Conservation (phyloP, 2,888 invertebrate genomes). For the Penaeus monodon region DNA sequence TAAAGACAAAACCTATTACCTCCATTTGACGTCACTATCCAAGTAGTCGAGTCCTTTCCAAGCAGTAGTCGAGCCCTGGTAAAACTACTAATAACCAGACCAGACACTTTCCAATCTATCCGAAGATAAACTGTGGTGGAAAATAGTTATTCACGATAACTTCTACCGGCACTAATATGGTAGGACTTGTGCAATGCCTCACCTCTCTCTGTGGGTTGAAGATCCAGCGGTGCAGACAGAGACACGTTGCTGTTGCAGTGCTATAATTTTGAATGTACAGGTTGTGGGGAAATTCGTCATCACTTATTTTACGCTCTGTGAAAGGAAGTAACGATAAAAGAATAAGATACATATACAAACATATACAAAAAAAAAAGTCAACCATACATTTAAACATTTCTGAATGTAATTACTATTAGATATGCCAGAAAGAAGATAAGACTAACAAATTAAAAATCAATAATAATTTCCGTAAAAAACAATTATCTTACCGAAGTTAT, state of each 20-base stretch:
- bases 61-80: too few relatives aligned
- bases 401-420: background rate
- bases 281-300: slow-evolving; percentile 95
- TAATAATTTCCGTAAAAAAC: too few relatives aligned
- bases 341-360: slow-evolving; percentile 14
- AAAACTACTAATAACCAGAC: too few relatives aligned
- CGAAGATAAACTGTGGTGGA: too few relatives aligned
- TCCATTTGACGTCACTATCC: too few relatives aligned
- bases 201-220: slow-evolving; percentile 77
- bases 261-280: slow-evolving; percentile 99
- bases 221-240: slow-evolving; percentile 89
- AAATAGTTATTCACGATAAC: too few relatives aligned
- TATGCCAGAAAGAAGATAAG: background rate
- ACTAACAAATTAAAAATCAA: background rate
- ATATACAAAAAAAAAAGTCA: background rate
- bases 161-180: too few relatives aligned
- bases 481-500: slow-evolving; percentile 86
- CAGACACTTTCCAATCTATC: too few relatives aligned
- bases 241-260: slow-evolving; percentile 94
- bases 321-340: background rate
- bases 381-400: too few relatives aligned
- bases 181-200: background rate
- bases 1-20: too few relatives aligned
- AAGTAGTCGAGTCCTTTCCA: too few relatives aligned
- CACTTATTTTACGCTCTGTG: slow-evolving; percentile 77